These are phyloP conservation scores for Scaptomyza montana DNA, from an alignment of 1,140 invertebrate species.

Conservation along the genomic window DNA sequence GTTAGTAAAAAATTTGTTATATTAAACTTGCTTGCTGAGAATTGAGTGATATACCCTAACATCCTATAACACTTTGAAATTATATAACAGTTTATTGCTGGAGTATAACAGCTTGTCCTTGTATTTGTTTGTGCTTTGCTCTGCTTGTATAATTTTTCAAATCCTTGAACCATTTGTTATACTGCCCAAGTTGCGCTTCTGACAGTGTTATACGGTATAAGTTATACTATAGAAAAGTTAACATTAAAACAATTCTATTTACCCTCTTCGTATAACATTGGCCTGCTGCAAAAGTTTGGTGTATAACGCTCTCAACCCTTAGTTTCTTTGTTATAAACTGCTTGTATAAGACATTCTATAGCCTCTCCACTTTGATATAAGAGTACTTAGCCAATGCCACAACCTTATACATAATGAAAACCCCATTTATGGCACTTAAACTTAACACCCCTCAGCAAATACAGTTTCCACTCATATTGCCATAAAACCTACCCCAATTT, in stretches of 20 bases:
- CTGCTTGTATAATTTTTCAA: too few species aligned
- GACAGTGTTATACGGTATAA: too few species aligned
- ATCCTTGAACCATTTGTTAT: too few species aligned
- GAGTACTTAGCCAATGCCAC: neutral
- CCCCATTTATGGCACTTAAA: neutral
- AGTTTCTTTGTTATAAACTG: neutral
- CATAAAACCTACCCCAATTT: slow-evolving; percentile 10
- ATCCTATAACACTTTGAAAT: too few species aligned
- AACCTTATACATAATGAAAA: neutral
- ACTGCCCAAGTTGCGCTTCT: too few species aligned
- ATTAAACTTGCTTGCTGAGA: too few species aligned
- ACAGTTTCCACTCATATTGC: neutral
- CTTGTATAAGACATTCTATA: neutral
- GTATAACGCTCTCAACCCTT: neutral
- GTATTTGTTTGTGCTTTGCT: too few species aligned
- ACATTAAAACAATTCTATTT: neutral
- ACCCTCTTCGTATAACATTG: neutral
- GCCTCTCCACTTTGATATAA: neutral
- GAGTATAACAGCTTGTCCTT: too few species aligned
- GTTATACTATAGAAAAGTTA: too few species aligned
- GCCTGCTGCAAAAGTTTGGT: neutral
- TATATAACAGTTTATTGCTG: too few species aligned
- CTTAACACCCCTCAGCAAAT: neutral
- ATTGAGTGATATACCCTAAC: too few species aligned
- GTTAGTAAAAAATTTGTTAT: neutral